These are phyloP conservation scores for Cotesia chilonis DNA, from an alignment of 1,140 invertebrate species.

Conservation along the genomic window DNA sequence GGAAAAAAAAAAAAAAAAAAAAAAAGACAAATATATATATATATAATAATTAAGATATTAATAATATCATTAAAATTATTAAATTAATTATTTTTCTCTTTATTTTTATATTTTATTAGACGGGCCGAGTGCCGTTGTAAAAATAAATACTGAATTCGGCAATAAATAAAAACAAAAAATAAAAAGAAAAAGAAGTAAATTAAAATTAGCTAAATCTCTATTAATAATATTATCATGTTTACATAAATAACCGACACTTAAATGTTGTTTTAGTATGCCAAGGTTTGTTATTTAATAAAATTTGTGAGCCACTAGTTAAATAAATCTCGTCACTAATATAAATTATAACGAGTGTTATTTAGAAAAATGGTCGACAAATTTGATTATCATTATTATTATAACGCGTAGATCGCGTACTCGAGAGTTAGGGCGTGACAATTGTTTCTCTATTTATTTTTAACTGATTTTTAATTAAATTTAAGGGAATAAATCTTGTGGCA, in stretches of 20 bases:
- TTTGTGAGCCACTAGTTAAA: slow-evolving; percentile 46
- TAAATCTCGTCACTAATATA: slow-evolving; percentile 39
- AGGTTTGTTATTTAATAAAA: slow-evolving; percentile 44
- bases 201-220: neutral
- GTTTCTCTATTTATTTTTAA: slow-evolving; percentile 11
- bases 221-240: neutral
- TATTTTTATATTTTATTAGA: slow-evolving; percentile 38
- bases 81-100: slow-evolving; percentile 34
- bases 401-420: neutral
- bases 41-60: too few relatives aligned
- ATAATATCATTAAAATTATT: neutral
- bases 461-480: neutral
- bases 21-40: too few relatives aligned
- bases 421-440: slow-evolving; percentile 20
- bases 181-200: slow-evolving; percentile 27
- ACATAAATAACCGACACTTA: slow-evolving; percentile 9
- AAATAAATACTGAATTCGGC: slow-evolving; percentile 66
- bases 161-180: slow-evolving; percentile 58
- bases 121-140: slow-evolving; percentile 48
- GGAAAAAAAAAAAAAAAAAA: too few relatives aligned
- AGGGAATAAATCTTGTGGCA: slow-evolving; percentile 11
- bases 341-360: slow-evolving; percentile 43
- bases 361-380: slow-evolving; percentile 49
- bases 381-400: slow-evolving; percentile 15
- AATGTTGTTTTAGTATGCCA: slow-evolving; percentile 37